Evolutionary conservation across 2,113 vertebrate species (phyloP), one percentile per base, ranked within the genome.

Genomic region (Rhinolophus sinicus): DNA sequence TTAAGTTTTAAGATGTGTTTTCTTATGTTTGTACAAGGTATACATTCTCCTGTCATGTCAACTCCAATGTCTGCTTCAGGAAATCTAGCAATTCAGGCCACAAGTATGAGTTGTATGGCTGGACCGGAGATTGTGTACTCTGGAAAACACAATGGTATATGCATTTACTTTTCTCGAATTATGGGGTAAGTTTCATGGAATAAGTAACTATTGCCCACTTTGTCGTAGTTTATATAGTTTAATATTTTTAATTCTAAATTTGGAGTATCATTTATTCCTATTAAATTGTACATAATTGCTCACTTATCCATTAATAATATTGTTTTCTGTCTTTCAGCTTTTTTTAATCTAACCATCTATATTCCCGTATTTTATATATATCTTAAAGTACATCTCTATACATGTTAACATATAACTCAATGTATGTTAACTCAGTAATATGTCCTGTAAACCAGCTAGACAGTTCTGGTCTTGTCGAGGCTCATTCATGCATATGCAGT

Each of bases 131-230:
- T 99, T 88, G 99, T 99, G 24, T 99, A 99, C 98, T 99, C 99
- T n/a, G 99, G 99, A 88, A 99, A 99, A 93, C 99, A 99, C 98
- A 99, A 99, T 16, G 99, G 99, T 82, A 99, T 99, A 97, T 99
- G 99, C 97, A 98, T 99, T 97, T 99, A 99, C 98, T 99, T 99
- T 93, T 99, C 99, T 85, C 99, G 99, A 56, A 99, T 99, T 97
- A 98, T 99, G 76, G 99, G 99, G 99, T 99, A 84, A 98, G 99
- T 96, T 96, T 95, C 21, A 1, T 75, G 4, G 38, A 40, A 38
- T 38, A 50, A 72, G 56, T 50, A 77, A 58, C n/a, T 56, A 0
- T 78, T 83, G 54, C 35, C 81, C 3, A 88, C 9, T 47, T 85
- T 75, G 2, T 52, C 54, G 65, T 72, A 4, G 78, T 75, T 96